Conservation (phyloP, 2,888 invertebrate genomes). For the Eulithis testata region DNA sequence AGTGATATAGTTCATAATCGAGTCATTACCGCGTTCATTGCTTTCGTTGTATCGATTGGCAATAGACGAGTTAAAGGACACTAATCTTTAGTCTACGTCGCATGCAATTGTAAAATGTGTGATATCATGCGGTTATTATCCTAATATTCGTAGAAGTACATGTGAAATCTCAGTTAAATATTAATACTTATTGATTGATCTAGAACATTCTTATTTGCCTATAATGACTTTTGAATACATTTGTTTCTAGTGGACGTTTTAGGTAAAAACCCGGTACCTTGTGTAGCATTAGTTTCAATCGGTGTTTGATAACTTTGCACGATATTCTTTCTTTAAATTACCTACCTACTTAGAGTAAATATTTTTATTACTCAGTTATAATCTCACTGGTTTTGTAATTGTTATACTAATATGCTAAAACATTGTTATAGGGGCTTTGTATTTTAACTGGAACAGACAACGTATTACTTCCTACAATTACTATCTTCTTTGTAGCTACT, state of each 20-base stretch:
- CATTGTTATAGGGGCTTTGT: too few species aligned
- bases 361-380: background rate
- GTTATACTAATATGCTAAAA: too few species aligned
- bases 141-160: conserved; percentile 23
- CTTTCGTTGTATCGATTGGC: conserved; percentile 35
- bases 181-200: conserved; percentile 48
- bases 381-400: too few species aligned
- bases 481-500: too few species aligned
- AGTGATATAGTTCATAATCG: conserved; percentile 38
- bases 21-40: conserved; percentile 30
- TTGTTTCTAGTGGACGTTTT: conserved; percentile 55
- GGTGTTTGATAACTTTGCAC: conserved; percentile 59
- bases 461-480: too few species aligned
- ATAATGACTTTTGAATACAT: conserved; percentile 55
- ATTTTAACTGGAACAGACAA: too few species aligned
- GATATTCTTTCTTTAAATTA: background rate
- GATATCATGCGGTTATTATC: conserved; percentile 66
- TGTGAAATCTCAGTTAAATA: conserved; percentile 43
- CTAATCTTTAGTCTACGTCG: conserved; percentile 26
- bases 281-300: conserved; percentile 67
- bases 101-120: conserved; percentile 34
- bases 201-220: conserved; percentile 47
- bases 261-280: conserved; percentile 69
- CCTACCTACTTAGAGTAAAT: background rate
- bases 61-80: conserved; percentile 32